Base-by-base conservation (phyloP, 2,797 vertebrate genomes). In the Sebastes flavidus region DNA sequence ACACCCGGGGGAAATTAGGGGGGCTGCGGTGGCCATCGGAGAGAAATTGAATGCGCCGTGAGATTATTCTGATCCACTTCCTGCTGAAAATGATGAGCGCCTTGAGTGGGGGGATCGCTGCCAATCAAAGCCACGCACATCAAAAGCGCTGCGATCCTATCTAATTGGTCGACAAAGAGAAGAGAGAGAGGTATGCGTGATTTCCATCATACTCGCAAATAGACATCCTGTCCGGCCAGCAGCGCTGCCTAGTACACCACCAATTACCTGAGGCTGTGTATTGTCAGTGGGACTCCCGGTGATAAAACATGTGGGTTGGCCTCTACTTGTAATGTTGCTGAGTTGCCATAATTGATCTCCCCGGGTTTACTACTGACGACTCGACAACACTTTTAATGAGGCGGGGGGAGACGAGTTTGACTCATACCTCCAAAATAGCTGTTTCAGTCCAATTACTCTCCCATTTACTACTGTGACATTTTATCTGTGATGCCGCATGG, bases 1-100 rank as follows among this genome's bases (percentile, higher is more conserved):
- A 89, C 87, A 80, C 95, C 78, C 90, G 0, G 65, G 93, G 93
- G 93, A 95, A 95, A 95, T 94, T 89, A 94, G 83, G 68, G 36
- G 67, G 72, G 66, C 38, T 72, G 83, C 61, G 4, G 59, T 75
- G 86, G 91, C 91, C 81, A 91, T 92, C 78, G 52, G 81, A 82
- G 83, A 82, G 84, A 89, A 91, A 90, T 75, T 81, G 80, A 92
- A 92, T 73, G 73, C 24, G 12, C 62, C 65, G 82, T 4, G 2
- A 86, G 88, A 91, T 91, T 93, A 92, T 92, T 92, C 86, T 71
- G 87, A 92, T 93, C 84, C 87, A 83, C 84, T 89, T 93, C 82
- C 86, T 76, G 86, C 85, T 34, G 75, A 84, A 84, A 89, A 77
- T 81, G 92, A 94, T 92, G 89, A 92, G 92, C 46, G 60, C 87